Conservation (phyloP, 2,888 invertebrate species). For the Teleiodes luculella region DNA sequence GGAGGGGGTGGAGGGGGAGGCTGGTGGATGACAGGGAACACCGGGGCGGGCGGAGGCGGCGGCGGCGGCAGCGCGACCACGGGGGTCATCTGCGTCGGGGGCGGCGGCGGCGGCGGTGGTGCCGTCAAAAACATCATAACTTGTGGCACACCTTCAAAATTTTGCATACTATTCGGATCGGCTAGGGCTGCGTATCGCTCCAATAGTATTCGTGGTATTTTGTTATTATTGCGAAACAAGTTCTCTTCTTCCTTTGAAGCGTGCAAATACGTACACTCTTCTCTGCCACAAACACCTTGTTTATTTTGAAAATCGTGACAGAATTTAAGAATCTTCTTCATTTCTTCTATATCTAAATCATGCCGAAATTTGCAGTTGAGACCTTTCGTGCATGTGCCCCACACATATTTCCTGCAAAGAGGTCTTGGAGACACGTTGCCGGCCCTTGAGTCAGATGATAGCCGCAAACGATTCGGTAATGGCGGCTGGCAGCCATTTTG, state of each 20-base stretch:
- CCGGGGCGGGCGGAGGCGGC: slow-evolving; percentile 26
- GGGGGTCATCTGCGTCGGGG: slow-evolving; percentile 27
- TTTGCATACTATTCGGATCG: slow-evolving; percentile 7
- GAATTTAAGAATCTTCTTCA: slow-evolving; percentile 57
- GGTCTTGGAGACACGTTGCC: slow-evolving; percentile 28
- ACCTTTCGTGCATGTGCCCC: slow-evolving; percentile 60
- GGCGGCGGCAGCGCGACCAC: slow-evolving; percentile 26
- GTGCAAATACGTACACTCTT: slow-evolving; percentile 58
- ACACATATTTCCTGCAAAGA: slow-evolving; percentile 56
- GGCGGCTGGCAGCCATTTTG: slow-evolving; percentile 57
- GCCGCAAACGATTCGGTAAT: slow-evolving; percentile 32
- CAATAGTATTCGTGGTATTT: slow-evolving; percentile 49
- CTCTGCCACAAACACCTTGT: slow-evolving; percentile 48
- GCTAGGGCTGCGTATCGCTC: slow-evolving; percentile 52
- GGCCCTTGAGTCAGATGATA: slow-evolving; percentile 31
- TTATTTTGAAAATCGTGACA: slow-evolving; percentile 66
- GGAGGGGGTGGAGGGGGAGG: slow-evolving; percentile 31
- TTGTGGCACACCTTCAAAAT: slow-evolving; percentile 34
- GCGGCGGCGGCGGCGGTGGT: slow-evolving; percentile 37
- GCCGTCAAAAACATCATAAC: slow-evolving; percentile 33
- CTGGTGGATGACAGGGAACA: slow-evolving; percentile 17
- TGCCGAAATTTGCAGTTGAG: slow-evolving; percentile 53
- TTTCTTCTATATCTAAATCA: slow-evolving; percentile 50
- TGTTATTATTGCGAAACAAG: slow-evolving; percentile 45
- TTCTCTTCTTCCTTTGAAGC: slow-evolving; percentile 54